These are phyloP conservation scores for Sceloporus tristichus DNA, from an alignment of 2,113 vertebrate species.

Conservation along the genomic window DNA sequence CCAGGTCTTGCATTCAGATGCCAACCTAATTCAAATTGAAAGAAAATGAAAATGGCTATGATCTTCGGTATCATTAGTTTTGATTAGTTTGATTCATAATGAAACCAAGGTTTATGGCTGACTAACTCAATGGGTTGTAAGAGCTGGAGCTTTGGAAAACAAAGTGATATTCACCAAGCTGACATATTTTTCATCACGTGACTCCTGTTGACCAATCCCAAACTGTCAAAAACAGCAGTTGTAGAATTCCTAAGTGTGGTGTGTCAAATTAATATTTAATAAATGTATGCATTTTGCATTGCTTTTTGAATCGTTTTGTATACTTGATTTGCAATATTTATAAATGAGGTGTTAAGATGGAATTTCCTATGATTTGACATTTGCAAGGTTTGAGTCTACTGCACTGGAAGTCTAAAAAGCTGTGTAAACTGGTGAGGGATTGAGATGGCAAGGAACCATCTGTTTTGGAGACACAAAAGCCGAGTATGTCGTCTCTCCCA, in stretches of 20 bases:
- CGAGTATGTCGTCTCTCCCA: too few species aligned
- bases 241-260: background rate
- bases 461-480: background rate
- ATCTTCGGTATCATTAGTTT: background rate
- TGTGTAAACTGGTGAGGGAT: too few species aligned
- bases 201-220: background rate
- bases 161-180: background rate
- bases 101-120: background rate
- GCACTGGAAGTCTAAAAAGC: background rate
- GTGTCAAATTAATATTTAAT: background rate
- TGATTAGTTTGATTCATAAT: conserved; percentile 18
- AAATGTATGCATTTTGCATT: conserved; percentile 6
- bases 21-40: background rate
- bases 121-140: background rate
- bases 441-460: background rate
- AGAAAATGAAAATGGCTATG: conserved; percentile 6
- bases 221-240: background rate
- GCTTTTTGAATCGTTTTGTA: conserved; percentile 8
- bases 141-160: background rate
- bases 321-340: conserved; percentile 2
- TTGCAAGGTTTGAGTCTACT: background rate
- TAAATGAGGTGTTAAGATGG: background rate
- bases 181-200: background rate
- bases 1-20: background rate
- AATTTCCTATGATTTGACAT: background rate